A percentile compares a stretch with the other conserved stretches of the same genome.
phyloP scores from a whole-genome alignment of 2,113 vertebrate species.

The Otolemur garnettii region DNA sequence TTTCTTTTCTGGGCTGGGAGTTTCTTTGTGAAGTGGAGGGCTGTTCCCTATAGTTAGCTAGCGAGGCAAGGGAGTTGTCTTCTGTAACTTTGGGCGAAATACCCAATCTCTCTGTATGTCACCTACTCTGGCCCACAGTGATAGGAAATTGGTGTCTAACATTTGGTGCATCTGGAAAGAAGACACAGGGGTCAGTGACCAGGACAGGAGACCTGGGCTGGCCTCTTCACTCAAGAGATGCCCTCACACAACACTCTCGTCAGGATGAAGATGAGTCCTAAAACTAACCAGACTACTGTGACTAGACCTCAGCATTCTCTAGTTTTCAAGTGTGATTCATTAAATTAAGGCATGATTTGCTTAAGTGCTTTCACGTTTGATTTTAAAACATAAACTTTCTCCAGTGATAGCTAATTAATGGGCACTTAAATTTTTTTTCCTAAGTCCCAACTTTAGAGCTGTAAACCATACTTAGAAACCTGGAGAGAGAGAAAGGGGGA shows the following conservation, averaged over 20 bases:
- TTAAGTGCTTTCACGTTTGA: not conserved
- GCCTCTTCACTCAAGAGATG: not conserved
- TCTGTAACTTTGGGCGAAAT: not conserved
- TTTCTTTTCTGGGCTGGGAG: not conserved
- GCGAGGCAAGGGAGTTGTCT: not conserved
- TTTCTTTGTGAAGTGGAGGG: not conserved
- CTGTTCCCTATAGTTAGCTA: not conserved
- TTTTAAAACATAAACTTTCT: not conserved
- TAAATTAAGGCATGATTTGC: not conserved
- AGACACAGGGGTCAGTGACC: not conserved
- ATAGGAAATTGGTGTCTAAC: not conserved
- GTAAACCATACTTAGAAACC: not conserved
- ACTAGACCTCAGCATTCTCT: not conserved
- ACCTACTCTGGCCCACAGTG: not conserved
- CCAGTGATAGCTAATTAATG: not conserved
- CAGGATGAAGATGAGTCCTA: not conserved
- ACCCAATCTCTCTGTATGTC: not conserved
- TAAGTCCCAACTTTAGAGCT: not conserved
- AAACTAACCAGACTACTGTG: not conserved
- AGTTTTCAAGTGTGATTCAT: not conserved
- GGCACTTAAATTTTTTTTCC: not conserved
- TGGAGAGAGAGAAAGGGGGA: not conserved
- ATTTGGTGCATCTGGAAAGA: not conserved
- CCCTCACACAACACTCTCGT: fast-evolving
- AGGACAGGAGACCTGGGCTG: not conserved